These are phyloP conservation scores for Scolanthus callimorphus DNA, from an alignment of 92 coral and sea anemone species.

Conservation along the genomic window DNA sequence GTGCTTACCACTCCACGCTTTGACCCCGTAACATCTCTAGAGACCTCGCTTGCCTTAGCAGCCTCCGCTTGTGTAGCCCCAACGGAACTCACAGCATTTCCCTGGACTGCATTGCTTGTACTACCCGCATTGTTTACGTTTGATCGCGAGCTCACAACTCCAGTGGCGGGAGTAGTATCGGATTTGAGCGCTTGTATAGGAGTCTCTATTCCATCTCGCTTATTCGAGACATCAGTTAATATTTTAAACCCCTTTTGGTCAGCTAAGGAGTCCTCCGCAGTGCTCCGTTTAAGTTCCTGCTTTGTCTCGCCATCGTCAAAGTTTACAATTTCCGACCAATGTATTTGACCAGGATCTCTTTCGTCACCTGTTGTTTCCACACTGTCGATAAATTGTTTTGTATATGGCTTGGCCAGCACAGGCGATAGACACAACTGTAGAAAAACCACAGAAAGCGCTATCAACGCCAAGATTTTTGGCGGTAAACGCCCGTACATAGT, in stretches of 20 bases:
- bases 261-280: constrained; percentile 41
- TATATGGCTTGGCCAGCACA: constrained; percentile 66
- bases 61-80: not conserved
- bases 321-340: constrained; percentile 46
- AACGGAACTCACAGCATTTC: not conserved
- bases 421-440: constrained; percentile 30
- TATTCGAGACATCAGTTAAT: constrained; percentile 34
- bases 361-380: constrained; percentile 54
- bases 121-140: constrained; percentile 48
- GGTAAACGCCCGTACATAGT: constrained; percentile 90
- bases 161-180: constrained; percentile 15
- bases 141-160: constrained; percentile 57
- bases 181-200: constrained; percentile 70
- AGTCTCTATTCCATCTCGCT: constrained; percentile 75
- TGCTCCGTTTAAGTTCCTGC: constrained; percentile 39
- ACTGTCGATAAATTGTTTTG: constrained; percentile 41
- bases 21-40: constrained; percentile 31
- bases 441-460: constrained; percentile 35
- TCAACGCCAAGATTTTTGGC: constrained; percentile 67
- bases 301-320: constrained; percentile 18
- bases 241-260: constrained; percentile 47
- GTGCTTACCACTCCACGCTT: constrained; percentile 18
- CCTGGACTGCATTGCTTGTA: constrained; percentile 11
- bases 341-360: constrained; percentile 36
- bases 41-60: not conserved